Evolutionary conservation across 2,888 invertebrate genomes (phyloP).

Genomic region (Schizaphis graminum): DNA sequence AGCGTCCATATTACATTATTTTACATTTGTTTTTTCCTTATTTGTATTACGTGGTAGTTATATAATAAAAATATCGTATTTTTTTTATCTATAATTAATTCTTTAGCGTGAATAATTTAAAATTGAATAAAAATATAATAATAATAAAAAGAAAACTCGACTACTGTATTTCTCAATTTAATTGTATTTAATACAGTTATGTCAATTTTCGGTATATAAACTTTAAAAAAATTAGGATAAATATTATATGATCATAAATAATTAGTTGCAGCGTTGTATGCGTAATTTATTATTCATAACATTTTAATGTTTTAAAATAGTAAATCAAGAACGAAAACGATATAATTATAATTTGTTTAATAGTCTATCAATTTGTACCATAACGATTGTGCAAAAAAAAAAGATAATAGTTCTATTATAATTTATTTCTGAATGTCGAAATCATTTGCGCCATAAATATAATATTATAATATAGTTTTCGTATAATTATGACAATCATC

Average conservation of each 20-base stretch:
- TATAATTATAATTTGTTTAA: background rate
- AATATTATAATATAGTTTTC: background rate
- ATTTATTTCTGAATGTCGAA: background rate
- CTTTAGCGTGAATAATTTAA: conserved; percentile 18
- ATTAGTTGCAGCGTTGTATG: background rate
- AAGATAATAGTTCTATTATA: background rate
- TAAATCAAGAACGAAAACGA: background rate
- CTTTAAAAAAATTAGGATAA: background rate
- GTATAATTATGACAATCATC: background rate
- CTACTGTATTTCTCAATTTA: background rate
- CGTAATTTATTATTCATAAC: background rate
- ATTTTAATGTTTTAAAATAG: background rate
- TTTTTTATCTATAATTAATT: background rate
- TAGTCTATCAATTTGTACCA: background rate
- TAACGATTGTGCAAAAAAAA: background rate
- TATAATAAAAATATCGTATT: background rate
- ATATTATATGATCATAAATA: background rate
- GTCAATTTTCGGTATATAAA: conserved; percentile 1
- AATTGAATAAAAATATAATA: conserved; percentile 29
- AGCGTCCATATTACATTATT: background rate
- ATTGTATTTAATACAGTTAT: background rate
- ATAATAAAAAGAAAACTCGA: background rate
- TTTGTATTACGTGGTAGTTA: background rate
- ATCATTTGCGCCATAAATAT: background rate
- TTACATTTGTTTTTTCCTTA: background rate